These are phyloP conservation scores for Acanthosepion pharaonis DNA, from an alignment of 2,888 invertebrate genomes.

Conservation along the genomic window DNA sequence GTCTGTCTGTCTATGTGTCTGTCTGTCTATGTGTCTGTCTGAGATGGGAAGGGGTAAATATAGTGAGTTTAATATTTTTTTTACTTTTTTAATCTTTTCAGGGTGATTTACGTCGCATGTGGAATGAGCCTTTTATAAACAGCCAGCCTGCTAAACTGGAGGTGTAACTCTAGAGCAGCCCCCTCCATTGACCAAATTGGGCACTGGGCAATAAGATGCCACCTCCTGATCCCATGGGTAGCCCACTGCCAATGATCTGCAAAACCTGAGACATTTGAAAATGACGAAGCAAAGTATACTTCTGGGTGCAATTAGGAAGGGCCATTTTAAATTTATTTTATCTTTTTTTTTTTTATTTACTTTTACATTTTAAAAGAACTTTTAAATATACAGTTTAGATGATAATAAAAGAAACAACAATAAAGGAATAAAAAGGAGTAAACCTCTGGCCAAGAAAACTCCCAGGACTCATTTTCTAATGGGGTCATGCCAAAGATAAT, in stretches of 20 bases:
- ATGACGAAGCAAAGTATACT: background rate
- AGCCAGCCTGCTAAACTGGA: conserved; percentile 67
- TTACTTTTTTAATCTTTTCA: conserved; percentile 74
- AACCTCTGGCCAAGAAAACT: conserved; percentile 33
- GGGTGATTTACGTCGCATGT: conserved; percentile 97
- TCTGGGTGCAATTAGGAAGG: background rate
- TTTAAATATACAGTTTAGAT: background rate
- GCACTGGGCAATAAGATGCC: background rate
- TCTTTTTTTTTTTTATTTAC: background rate
- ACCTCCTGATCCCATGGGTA: background rate
- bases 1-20: too few relatives aligned
- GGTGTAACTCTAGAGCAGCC: conserved; percentile 62
- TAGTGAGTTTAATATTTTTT: too few relatives aligned
- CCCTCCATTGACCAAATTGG: background rate
- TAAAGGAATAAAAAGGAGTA: background rate
- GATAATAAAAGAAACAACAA: background rate
- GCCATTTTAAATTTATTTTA: background rate
- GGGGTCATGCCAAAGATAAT: background rate
- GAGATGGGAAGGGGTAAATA: too few relatives aligned
- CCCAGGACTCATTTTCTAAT: background rate
- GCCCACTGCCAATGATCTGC: conserved; percentile 7
- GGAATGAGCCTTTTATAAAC: conserved; percentile 82
- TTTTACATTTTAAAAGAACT: background rate
- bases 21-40: too few relatives aligned
- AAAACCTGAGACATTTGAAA: background rate